Conservation (phyloP, 2,113 vertebrate genomes). For the Laticauda laticaudata region DNA sequence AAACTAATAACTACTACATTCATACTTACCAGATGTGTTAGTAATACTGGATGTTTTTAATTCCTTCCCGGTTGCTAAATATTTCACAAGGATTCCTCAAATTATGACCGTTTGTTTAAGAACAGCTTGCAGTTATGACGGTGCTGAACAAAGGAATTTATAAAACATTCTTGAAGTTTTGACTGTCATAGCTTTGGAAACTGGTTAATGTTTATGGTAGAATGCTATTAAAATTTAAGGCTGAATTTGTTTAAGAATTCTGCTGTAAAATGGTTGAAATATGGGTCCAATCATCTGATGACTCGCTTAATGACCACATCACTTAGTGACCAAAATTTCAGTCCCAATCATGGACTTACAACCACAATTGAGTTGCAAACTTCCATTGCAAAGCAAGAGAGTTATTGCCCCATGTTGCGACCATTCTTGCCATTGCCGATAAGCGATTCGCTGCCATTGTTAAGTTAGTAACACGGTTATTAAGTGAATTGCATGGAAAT, state of each 20-base stretch:
- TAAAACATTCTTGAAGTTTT: not conserved
- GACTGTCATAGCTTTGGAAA: not conserved
- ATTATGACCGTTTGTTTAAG: not conserved
- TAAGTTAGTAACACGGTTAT: not conserved
- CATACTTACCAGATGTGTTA: not conserved
- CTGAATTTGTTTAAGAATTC: not conserved
- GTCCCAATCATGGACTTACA: not conserved
- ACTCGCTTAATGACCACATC: not conserved
- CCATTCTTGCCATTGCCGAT: too few species aligned
- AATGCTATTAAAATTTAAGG: not conserved
- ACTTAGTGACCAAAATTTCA: not conserved
- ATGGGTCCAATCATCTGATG: not conserved
- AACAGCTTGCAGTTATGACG: not conserved
- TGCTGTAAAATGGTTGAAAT: not conserved
- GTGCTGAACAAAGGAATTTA: not conserved
- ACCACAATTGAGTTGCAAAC: not conserved
- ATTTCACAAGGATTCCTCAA: not conserved
- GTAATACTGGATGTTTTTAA: not conserved
- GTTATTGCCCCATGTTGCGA: not conserved
- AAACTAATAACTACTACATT: not conserved
- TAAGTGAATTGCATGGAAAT: too few species aligned
- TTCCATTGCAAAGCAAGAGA: not conserved
- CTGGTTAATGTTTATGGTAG: not conserved
- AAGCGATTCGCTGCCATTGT: too few species aligned
- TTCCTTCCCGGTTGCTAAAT: not conserved